These are phyloP conservation scores for Diplazon laetatorius DNA, from an alignment of 2,888 invertebrate species.

Conservation along the genomic window DNA sequence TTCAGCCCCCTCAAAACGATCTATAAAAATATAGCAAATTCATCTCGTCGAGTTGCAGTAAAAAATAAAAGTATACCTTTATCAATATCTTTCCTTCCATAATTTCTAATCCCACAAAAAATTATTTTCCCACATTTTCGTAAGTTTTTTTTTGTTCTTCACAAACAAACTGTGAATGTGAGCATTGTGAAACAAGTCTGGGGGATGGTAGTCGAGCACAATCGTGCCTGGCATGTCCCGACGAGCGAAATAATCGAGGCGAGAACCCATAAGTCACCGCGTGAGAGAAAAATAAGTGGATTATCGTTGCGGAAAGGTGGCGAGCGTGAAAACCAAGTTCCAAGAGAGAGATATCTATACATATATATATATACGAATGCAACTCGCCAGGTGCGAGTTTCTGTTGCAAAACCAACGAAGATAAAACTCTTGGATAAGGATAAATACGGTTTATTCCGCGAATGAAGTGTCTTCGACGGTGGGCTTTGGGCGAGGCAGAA, in stretches of 20 bases:
- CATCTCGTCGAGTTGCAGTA: too few relatives aligned
- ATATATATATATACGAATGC: too few relatives aligned
- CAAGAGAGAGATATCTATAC: conserved; percentile 38
- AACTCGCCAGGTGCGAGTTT: conserved; percentile 62
- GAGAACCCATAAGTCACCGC: conserved; percentile 34
- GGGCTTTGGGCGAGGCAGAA: conserved; percentile 43
- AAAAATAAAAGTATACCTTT: too few relatives aligned
- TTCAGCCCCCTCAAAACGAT: too few relatives aligned
- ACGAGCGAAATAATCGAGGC: conserved; percentile 7
- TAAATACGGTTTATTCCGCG: conserved; percentile 60
- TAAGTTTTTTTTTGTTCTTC: background rate
- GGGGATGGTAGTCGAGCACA: background rate
- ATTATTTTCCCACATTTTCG: background rate
- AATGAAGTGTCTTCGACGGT: conserved; percentile 55
- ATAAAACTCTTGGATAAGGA: conserved; percentile 62
- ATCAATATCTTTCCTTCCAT: too few relatives aligned
- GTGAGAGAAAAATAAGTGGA: conserved; percentile 55
- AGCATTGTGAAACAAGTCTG: background rate
- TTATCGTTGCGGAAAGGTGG: conserved; percentile 61
- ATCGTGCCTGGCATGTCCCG: conserved; percentile 22
- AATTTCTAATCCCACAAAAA: too few relatives aligned
- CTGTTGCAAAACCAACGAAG: conserved; percentile 61
- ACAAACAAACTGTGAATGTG: background rate
- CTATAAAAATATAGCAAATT: conserved; percentile 8
- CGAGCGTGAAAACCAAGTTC: conserved; percentile 45